Evolutionary conservation across 2,888 invertebrate genomes (phyloP), one percentile per base, ranked within the genome.

Genomic region (Nomada flava): DNA sequence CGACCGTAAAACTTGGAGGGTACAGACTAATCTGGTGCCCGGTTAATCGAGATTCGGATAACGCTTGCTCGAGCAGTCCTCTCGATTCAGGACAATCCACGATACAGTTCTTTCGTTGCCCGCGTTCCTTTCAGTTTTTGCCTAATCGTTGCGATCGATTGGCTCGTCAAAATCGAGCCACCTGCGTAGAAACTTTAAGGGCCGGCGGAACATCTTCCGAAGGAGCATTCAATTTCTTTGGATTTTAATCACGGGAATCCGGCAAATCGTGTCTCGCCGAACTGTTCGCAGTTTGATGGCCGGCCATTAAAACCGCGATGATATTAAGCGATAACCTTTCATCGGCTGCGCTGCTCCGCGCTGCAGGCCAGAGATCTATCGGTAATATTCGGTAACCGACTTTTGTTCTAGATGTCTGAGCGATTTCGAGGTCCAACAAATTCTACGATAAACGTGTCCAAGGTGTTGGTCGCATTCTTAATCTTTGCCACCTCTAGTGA

Each of bases 281-380:
- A 62, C 55, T 50, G 79, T 73, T 23, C 69, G 52, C 78, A 55
- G 57, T 83, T 76, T 75, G 62, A 82, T 59, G 78, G 74, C 44
- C 44, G 62, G 23, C 80, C 74, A 64, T 86, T 86, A 86, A 86
- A 80, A 78, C 64, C 55, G 74, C 78, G 65, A 76, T 85, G 82
- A 86, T 80, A 73, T 80, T 85, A 81, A 87, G 78, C 78, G 87
- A 86, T 68, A 80, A 79, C 69, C 71, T 59, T 72, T 67, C 69
- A 60, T 42, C 55, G 44, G 11, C 68, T 18, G 50, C 47, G 50
- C 57, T 23, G 57, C 62, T 76, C 52, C 76, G 74, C 72, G n/a
- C n/a, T 29, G 29, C 29, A 29, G 29, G 29, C 36, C 5, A 7
- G 36, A 36, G 36, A 36, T 36, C 36, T 36, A 5, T 36, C 36